phyloP scores from a whole-genome alignment of 2,888 invertebrate species.

The Orthosia cruda region DNA sequence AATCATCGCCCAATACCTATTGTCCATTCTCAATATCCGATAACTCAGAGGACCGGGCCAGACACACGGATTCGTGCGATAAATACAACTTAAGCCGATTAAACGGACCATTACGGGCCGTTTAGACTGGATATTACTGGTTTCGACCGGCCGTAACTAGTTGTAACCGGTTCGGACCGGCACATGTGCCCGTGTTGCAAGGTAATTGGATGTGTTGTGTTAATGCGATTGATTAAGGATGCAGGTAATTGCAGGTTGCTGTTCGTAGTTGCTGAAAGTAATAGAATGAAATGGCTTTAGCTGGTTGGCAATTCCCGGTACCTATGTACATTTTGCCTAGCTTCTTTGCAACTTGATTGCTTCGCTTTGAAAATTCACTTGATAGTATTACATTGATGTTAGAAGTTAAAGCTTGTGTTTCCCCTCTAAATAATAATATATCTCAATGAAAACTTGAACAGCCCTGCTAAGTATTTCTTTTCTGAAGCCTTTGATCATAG shows the following conservation, averaged over 20 bases:
- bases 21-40: slow-evolving; percentile 53
- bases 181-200: slow-evolving; percentile 62
- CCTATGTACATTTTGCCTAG: not conserved
- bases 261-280: not conserved
- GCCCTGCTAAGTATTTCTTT: not conserved
- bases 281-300: not conserved
- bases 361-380: not conserved
- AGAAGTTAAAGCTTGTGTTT: not conserved
- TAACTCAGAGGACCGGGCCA: slow-evolving; percentile 54
- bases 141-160: slow-evolving; percentile 66
- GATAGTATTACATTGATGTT: not conserved
- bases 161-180: slow-evolving; percentile 49
- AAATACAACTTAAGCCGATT: slow-evolving; percentile 70
- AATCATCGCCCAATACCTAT: slow-evolving; percentile 46
- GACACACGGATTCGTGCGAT: slow-evolving; percentile 64
- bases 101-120: slow-evolving; percentile 68
- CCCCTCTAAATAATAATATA: not conserved
- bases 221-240: slow-evolving; percentile 58
- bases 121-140: slow-evolving; percentile 70
- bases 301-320: not conserved
- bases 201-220: slow-evolving; percentile 63
- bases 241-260: slow-evolving; percentile 30
- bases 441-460: not conserved
- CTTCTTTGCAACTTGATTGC: not conserved
- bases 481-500: not conserved